phyloP scores from a whole-genome alignment of 2,888 invertebrate genomes.

The Agriotes lineatus region DNA sequence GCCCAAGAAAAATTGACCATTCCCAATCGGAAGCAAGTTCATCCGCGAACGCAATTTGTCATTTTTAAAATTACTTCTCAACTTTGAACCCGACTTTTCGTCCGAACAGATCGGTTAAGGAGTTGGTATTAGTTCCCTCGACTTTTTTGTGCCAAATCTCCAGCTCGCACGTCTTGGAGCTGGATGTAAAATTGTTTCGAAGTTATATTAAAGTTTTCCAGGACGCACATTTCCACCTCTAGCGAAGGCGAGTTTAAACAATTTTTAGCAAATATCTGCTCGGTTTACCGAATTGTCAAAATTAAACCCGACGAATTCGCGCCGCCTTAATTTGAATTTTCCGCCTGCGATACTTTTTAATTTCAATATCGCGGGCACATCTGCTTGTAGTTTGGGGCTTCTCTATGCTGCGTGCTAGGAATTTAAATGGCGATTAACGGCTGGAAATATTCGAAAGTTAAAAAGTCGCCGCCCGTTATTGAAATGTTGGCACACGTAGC shows the following conservation, averaged over 20 bases:
- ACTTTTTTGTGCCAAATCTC: neutral
- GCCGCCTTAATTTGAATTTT: too few species aligned
- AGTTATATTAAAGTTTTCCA: neutral
- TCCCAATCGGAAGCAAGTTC: neutral
- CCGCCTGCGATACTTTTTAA: too few species aligned
- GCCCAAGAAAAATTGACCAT: too few species aligned
- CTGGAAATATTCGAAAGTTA: neutral
- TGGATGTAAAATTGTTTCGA: neutral
- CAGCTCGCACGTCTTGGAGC: too few species aligned
- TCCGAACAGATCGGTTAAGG: neutral
- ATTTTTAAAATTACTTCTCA: constrained; percentile 1
- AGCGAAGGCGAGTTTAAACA: too few species aligned
- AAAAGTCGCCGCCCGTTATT: neutral
- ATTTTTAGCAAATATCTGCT: too few species aligned
- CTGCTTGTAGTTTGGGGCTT: too few species aligned
- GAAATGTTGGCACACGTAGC: neutral
- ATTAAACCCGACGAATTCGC: too few species aligned
- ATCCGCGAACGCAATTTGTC: neutral
- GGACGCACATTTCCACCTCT: too few species aligned
- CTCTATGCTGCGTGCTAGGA: too few species aligned
- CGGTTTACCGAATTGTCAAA: too few species aligned
- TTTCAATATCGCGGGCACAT: too few species aligned
- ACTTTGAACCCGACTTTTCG: neutral
- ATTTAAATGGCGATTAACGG: neutral
- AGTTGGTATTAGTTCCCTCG: neutral